Evolutionary conservation across 2,888 invertebrate species (phyloP).

Genomic region (Mythimna albipuncta): DNA sequence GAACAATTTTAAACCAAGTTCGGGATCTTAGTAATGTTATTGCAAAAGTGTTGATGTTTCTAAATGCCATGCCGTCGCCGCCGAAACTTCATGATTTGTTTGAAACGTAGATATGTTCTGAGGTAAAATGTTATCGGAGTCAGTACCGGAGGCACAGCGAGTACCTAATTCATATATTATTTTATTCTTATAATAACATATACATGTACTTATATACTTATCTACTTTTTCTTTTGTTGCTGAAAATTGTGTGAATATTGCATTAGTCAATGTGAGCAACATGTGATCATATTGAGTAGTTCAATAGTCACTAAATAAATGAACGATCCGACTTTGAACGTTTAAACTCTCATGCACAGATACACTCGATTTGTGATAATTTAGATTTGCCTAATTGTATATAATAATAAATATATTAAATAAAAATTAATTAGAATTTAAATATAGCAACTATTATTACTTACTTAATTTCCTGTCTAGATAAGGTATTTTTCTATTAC

Average conservation of each 20-base stretch:
- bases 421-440: slow-evolving; percentile 53
- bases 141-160: slow-evolving; percentile 10
- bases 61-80: not conserved
- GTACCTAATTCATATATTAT: slow-evolving; percentile 8
- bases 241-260: slow-evolving; percentile 41
- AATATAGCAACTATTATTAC: slow-evolving; percentile 38
- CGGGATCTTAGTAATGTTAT: not conserved
- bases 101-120: not conserved
- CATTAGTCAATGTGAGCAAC: slow-evolving; percentile 55
- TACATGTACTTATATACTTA: slow-evolving; percentile 1
- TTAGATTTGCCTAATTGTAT: slow-evolving; percentile 65
- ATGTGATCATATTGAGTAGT: too few relatives aligned
- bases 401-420: slow-evolving; percentile 62
- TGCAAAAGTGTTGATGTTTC: slow-evolving; percentile 7
- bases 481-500: slow-evolving; percentile 15
- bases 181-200: slow-evolving; percentile 1
- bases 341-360: slow-evolving; percentile 42
- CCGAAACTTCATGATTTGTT: not conserved
- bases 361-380: slow-evolving; percentile 64
- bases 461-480: slow-evolving; percentile 32
- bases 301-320: not conserved
- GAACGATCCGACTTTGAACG: slow-evolving; percentile 36
- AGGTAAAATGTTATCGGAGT: slow-evolving; percentile 4
- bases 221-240: slow-evolving; percentile 22
- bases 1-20: not conserved